phyloP scores from a whole-genome alignment of 2,797 vertebrate species.

The Pelochelys cantorii region DNA sequence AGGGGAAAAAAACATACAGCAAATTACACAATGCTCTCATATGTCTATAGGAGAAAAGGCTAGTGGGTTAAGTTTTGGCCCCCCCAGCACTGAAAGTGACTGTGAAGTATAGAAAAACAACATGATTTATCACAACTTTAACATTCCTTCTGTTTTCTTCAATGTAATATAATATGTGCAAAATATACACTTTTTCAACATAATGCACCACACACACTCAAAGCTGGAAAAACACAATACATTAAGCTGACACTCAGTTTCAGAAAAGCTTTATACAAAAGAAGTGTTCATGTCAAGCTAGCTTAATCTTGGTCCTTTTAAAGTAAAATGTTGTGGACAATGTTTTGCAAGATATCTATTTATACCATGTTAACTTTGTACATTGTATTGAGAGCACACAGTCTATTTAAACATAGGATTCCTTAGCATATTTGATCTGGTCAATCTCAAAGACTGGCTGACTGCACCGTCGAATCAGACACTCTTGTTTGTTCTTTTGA shows the following conservation, averaged over 20 bases:
- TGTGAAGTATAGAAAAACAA: conserved; percentile 31
- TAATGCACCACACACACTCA: conserved; percentile 13
- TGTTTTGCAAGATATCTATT: background rate
- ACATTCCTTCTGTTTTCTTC: background rate
- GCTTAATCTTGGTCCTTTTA: conserved; percentile 72
- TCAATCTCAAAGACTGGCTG: conserved; percentile 88
- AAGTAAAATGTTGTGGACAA: conserved; percentile 27
- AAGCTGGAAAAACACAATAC: background rate
- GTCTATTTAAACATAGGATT: conserved; percentile 90
- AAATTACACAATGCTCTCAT: background rate
- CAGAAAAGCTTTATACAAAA: background rate
- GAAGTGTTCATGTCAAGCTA: conserved; percentile 36
- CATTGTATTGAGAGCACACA: background rate
- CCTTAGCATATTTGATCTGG: conserved; percentile 88
- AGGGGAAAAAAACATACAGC: background rate
- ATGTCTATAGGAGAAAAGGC: conserved; percentile 6
- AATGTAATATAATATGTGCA: conserved; percentile 40
- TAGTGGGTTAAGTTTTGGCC: conserved; percentile 20
- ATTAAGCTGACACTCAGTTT: background rate
- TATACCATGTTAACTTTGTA: conserved; percentile 57
- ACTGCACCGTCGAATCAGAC: conserved; percentile 82
- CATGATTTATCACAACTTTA: background rate
- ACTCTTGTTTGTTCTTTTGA: conserved; percentile 75
- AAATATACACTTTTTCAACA: background rate
- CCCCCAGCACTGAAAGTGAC: conserved; percentile 29